Base-by-base conservation (phyloP, 2,113 vertebrate genomes). In the Dunckerocampus dactyliophorus region DNA sequence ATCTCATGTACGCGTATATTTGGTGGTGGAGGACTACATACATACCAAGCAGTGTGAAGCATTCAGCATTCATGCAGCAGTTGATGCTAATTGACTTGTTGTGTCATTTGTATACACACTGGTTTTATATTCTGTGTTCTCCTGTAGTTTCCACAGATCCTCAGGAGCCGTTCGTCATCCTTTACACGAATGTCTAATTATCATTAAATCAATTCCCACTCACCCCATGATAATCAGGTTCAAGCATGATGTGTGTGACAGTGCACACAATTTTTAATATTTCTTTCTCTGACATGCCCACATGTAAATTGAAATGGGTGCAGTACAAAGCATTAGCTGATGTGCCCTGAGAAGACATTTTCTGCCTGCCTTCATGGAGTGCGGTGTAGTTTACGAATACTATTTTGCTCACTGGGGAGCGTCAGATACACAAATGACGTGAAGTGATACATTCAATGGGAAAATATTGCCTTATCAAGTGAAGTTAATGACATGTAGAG, bases 191-290 rank as follows among this genome's bases (percentile, higher is more conserved):
- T 65, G 66, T 74, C 74, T 82, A 83, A 89, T 89, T 82, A 84
- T 83, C 60, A 68, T 67, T 71, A 80, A 79, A 77, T 80, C 81
- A 87, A 87, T 85, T 84, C 75, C 74, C 74, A 80, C 74, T 82
- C 75, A 71, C 80, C 74, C 75, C 74, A 55, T 69, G 71, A 76
- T 75, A 77, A 86, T 81, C 80, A 82, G 79, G 78, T 73, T 61
- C 69, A 0, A 31, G 45, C 39, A 6, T 43, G 39, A 43, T 43
- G 39, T 58, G 17, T 46, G 68, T 7, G 4, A 7, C 2, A 53
- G 59, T 22, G 52, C 43, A 48, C 37, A 17, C 12, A n/a, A 11
- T 49, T 45, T 34, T 62, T 19, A 66, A 28, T 37, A 5, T 76
- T 67, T 70, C 67, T 67, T 20, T 62, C 63, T 63, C 46, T 69